A percentile compares a stretch with the other conserved stretches of the same genome.
Evolutionary conservation across 2,888 invertebrate species (phyloP).

Genomic region (Bursaphelenchus okinawaensis): DNA sequence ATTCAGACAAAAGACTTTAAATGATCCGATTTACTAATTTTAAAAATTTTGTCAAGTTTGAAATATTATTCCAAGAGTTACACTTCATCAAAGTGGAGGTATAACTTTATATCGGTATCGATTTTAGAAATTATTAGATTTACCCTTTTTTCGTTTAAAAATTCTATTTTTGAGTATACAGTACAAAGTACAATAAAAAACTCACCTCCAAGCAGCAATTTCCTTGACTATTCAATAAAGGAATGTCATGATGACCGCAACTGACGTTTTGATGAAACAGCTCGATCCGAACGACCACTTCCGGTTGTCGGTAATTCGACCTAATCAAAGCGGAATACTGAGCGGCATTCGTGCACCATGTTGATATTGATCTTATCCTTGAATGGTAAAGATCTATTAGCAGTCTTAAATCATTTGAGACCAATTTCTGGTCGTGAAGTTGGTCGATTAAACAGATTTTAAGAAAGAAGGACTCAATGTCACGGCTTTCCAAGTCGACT

Average conservation of each 20-base stretch:
- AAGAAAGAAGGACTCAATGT: background rate
- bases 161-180: too few relatives aligned
- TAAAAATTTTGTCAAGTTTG: too few relatives aligned
- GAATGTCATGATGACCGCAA: background rate
- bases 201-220: background rate
- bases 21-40: too few relatives aligned
- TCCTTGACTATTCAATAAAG: background rate
- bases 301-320: constrained; percentile 26
- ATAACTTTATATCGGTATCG: too few relatives aligned
- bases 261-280: constrained; percentile 9
- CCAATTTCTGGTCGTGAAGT: constrained; percentile 3
- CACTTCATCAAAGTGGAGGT: too few relatives aligned
- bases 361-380: background rate
- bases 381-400: background rate
- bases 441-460: background rate
- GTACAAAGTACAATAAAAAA: too few relatives aligned
- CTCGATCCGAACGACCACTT: constrained; percentile 20
- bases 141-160: too few relatives aligned
- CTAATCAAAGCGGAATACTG: constrained; percentile 22
- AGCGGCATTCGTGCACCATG: background rate
- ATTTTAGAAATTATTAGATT: too few relatives aligned
- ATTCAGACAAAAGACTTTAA: too few relatives aligned
- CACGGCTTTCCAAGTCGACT: background rate
- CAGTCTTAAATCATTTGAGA: constrained; percentile 11
- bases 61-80: too few relatives aligned